Base-by-base conservation (phyloP, 1,140 invertebrate species). In the Zaprionus taronus region DNA sequence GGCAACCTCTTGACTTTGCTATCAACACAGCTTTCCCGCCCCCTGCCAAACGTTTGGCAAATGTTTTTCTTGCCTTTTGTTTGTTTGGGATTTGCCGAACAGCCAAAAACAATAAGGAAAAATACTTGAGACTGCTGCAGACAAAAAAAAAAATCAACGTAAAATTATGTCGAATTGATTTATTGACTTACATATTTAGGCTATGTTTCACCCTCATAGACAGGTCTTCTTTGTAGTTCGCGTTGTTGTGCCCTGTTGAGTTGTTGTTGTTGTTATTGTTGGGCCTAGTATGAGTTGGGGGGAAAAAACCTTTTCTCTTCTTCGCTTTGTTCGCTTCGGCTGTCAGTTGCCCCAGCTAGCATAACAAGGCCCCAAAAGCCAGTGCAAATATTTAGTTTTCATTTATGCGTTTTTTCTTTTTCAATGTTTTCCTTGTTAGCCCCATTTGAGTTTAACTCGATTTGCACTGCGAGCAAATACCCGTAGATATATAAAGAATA, bases 101-200 rank as follows among this genome's bases (percentile, higher is more conserved):
- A 44, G 65, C 41, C 47, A 79, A 70, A 53, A 85, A 47, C 64
- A 44, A 73, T 61, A 69, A 56, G 60, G 31, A 34, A 83, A 89
- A 77, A 72, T 36, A 72, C 61, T 75, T 83, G 55, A 72, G 73
- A 81, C 65, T 80, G 67, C 4, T 28, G 24, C 12, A 41, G 15
- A n/a, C 4, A 41, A 41, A 41, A 41, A 6, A n/a, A n/a, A 41
- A 84, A 84, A 79, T 76, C 81, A 76, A 71, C 69, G 74, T 49
- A 79, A 79, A 90, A 91, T 91, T 87, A 81, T 91, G 89, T 91
- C 84, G 77, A 90, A 91, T 90, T 90, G 85, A 90, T 90, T 90
- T 90, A 90, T 90, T 90, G 85, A 90, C 86, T 90, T 90, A 85
- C 79, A 90, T 91, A 86, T 91, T 90, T 85, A 85, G 85, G 81